Evolutionary conservation across 2,888 invertebrate species (phyloP).

Genomic region (Volucella zonaria): DNA sequence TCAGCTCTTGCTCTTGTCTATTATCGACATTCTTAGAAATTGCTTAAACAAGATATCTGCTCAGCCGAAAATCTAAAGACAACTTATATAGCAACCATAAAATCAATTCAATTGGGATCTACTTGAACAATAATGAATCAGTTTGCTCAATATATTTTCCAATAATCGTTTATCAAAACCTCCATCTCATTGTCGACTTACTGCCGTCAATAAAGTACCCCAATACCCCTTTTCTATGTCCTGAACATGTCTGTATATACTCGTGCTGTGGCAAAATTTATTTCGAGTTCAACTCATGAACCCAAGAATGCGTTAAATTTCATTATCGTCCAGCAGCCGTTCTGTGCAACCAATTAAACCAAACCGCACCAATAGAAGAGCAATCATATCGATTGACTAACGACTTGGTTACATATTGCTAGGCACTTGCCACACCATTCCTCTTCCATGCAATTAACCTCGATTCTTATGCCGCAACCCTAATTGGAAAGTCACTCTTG

Average conservation of each 20-base stretch:
- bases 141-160: no score
- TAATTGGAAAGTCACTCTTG: slow-evolving; percentile 70
- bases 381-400: slow-evolving; percentile 73
- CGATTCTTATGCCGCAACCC: slow-evolving; percentile 61
- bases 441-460: slow-evolving; percentile 71
- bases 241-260: no score
- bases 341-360: slow-evolving; percentile 67
- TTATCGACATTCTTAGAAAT: no score
- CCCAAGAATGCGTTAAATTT: slow-evolving; percentile 51
- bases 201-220: neutral
- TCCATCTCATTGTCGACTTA: no score
- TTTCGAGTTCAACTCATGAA: slow-evolving; percentile 36
- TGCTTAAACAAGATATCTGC: no score
- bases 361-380: slow-evolving; percentile 52
- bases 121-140: no score
- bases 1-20: no score
- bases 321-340: slow-evolving; percentile 51
- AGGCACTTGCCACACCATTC: slow-evolving; percentile 66
- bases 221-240: neutral
- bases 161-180: no score
- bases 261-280: slow-evolving; percentile 25
- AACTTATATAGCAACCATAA: no score
- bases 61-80: no score
- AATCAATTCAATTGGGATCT: no score
- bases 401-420: slow-evolving; percentile 71